A percentile compares a stretch with the other conserved stretches of the same genome.
phyloP scores from a whole-genome alignment of 2,888 invertebrate species.

The Drosophila prostipennis region DNA sequence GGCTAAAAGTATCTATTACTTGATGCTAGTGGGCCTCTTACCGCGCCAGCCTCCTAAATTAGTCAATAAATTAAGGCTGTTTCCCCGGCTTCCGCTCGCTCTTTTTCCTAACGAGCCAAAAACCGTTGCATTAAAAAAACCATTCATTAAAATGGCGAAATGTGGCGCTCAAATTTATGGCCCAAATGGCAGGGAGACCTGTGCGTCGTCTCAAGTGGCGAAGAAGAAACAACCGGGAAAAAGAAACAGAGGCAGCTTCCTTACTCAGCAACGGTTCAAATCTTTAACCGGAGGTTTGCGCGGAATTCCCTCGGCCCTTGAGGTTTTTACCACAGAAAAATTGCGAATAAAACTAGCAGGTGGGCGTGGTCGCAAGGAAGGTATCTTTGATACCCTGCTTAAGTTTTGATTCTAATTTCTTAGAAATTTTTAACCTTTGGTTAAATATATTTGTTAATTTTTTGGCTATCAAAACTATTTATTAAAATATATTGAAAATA shows the following conservation, averaged over 20 bases:
- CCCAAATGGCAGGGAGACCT: constrained; percentile 16
- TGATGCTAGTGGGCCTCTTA: constrained; percentile 12
- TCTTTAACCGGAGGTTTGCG: constrained; percentile 21
- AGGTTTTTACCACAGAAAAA: constrained; percentile 1
- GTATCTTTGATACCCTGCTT: background rate
- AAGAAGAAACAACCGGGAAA: constrained; percentile 5
- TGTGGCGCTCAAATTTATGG: constrained; percentile 77
- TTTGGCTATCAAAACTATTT: background rate
- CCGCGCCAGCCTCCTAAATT: constrained; percentile 53
- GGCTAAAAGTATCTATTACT: constrained; percentile 74
- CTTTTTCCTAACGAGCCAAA: constrained; percentile 61
- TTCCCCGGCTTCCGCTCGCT: constrained; percentile 1
- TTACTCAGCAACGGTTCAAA: background rate
- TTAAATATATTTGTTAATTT: too few relatives aligned
- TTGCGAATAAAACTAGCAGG: constrained; percentile 6
- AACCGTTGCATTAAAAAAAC: constrained; percentile 80
- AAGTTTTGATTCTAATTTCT: too few relatives aligned
- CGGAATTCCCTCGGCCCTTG: constrained; percentile 2
- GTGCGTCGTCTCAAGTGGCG: constrained; percentile 48
- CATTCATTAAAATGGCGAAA: constrained; percentile 81
- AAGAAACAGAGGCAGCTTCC: constrained; percentile 24
- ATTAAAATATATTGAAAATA: too few relatives aligned
- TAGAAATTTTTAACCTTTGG: too few relatives aligned
- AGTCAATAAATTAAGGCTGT: constrained; percentile 73
- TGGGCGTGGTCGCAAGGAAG: background rate